These are phyloP conservation scores for Ceratoteleas bidentatus DNA, from an alignment of 1,140 invertebrate species.

Conservation along the genomic window DNA sequence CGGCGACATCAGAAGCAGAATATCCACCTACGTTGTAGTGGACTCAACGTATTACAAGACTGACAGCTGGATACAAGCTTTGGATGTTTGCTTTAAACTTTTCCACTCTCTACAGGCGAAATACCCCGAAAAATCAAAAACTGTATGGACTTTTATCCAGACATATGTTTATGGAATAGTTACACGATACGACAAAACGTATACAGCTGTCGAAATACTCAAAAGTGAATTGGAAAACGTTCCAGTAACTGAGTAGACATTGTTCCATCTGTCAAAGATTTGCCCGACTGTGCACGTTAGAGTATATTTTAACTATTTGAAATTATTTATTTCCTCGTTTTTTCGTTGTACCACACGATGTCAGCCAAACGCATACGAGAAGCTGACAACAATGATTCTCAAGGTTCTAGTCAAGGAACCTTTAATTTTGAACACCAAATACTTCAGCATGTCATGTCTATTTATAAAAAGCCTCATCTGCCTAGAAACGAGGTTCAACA, in stretches of 20 bases:
- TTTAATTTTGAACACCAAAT: conserved; percentile 5
- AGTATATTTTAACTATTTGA: too few relatives aligned
- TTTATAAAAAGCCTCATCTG: conserved; percentile 8
- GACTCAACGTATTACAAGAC: conserved; percentile 32
- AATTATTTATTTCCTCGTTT: too few relatives aligned
- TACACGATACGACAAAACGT: conserved; percentile 24
- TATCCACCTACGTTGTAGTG: conserved; percentile 17
- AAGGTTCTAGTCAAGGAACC: neutral
- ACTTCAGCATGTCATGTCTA: neutral
- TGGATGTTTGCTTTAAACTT: conserved; percentile 42
- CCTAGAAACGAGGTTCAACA: conserved; percentile 13
- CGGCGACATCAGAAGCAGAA: conserved; percentile 8
- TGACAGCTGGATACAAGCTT: conserved; percentile 10
- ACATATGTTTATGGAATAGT: conserved; percentile 32
- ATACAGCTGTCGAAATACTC: conserved; percentile 11
- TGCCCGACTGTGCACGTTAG: neutral
- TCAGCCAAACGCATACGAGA: conserved; percentile 2
- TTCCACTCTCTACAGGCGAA: conserved; percentile 24
- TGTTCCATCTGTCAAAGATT: neutral
- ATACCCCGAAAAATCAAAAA: conserved; percentile 29
- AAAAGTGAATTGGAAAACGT: conserved; percentile 9
- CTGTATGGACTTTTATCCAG: conserved; percentile 40
- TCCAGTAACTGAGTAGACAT: neutral
- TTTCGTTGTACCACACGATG: neutral
- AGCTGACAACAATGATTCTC: neutral